phyloP scores from a whole-genome alignment of 2,888 invertebrate species.

The Slavum lentiscoides region DNA sequence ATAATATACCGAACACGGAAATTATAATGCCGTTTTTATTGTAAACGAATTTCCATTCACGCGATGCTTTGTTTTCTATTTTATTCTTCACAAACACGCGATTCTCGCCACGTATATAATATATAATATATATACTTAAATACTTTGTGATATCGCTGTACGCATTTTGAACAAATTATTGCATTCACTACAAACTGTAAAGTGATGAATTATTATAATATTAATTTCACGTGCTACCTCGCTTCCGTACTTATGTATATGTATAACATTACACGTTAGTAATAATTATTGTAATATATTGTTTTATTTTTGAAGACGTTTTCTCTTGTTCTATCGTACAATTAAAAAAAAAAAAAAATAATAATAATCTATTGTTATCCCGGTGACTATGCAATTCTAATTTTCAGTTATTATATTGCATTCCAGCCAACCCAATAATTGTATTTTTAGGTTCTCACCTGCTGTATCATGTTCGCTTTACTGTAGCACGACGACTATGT shows the following conservation, averaged over 20 bases:
- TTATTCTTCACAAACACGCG: conserved; percentile 15
- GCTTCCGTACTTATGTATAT: too few relatives aligned
- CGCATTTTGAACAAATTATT: background rate
- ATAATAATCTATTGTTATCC: conserved; percentile 16
- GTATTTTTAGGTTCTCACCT: background rate
- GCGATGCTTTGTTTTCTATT: conserved; percentile 1
- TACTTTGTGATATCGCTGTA: background rate
- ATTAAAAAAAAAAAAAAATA: background rate
- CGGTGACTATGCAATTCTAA: conserved; percentile 7
- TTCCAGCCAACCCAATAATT: conserved; percentile 1
- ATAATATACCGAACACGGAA: background rate
- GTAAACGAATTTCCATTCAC: conserved; percentile 4
- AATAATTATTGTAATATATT: background rate
- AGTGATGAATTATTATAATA: conserved; percentile 11
- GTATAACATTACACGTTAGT: too few relatives aligned
- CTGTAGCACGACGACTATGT: too few relatives aligned
- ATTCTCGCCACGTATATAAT: background rate
- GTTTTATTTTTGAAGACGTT: conserved; percentile 11
- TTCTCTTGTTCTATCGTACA: conserved; percentile 4
- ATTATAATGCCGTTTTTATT: conserved; percentile 7
- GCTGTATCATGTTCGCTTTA: too few relatives aligned
- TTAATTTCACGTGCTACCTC: conserved; percentile 29
- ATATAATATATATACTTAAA: background rate
- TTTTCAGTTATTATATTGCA: background rate
- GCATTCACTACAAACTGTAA: background rate